phyloP scores from a whole-genome alignment of 2,113 vertebrate genomes.

The Myiagra hebetior region DNA sequence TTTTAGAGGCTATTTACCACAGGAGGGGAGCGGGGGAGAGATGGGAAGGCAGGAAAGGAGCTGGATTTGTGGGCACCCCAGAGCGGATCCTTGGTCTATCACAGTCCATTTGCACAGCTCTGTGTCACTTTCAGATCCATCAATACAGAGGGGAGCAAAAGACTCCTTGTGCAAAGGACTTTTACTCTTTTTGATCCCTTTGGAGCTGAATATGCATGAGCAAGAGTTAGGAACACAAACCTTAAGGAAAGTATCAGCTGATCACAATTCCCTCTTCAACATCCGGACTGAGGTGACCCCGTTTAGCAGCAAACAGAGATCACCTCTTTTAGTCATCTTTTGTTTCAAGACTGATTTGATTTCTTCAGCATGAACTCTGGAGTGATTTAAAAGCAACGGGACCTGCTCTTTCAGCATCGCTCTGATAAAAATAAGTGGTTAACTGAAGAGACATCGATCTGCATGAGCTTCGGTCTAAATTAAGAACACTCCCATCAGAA shows the following conservation, averaged over 20 bases:
- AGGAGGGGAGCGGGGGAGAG: background rate
- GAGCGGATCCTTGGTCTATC: background rate
- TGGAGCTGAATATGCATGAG: background rate
- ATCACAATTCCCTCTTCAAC: background rate
- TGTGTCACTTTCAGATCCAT: background rate
- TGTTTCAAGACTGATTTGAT: background rate
- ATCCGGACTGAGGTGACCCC: background rate
- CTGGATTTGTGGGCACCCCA: background rate
- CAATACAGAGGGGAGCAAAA: background rate
- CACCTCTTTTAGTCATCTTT: background rate
- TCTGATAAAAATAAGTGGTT: background rate
- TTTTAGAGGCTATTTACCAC: conserved; percentile 8
- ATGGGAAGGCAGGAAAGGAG: background rate
- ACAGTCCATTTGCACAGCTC: background rate
- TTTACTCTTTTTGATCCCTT: background rate
- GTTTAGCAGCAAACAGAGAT: background rate
- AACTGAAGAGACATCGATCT: background rate
- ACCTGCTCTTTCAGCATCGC: background rate
- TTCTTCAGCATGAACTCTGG: background rate
- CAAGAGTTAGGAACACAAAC: background rate
- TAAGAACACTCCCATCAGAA: conserved; percentile 36
- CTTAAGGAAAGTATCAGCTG: background rate
- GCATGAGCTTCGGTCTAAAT: conserved; percentile 23
- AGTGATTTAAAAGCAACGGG: background rate
- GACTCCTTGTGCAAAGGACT: background rate